Percentiles rank a stretch among this genome's conserved stretches.
Conservation (phyloP, 2,797 vertebrate species). For the Pempheris klunzingeri region DNA sequence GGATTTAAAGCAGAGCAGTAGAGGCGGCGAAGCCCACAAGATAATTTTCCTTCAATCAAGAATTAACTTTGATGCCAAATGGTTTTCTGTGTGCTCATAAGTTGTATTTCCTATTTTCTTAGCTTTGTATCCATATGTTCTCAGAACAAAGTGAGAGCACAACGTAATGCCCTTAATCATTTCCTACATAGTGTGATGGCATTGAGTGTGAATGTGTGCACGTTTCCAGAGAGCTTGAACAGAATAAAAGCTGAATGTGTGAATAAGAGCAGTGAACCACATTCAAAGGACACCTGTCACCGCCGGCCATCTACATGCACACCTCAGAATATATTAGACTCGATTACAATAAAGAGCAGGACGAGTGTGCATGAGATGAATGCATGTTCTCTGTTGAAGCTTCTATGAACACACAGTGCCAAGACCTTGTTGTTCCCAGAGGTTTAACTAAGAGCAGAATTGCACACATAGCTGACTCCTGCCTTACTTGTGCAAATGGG, state of each 20-base stretch:
- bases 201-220: not conserved
- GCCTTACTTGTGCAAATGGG: not conserved
- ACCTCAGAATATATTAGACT: not conserved
- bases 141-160: not conserved
- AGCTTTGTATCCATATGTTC: not conserved
- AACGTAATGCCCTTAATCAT: not conserved
- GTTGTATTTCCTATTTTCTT: not conserved
- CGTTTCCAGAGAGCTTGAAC: not conserved
- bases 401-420: not conserved
- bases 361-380: not conserved
- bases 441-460: not conserved
- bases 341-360: not conserved
- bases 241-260: conserved; percentile 2
- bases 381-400: too few relatives aligned
- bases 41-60: not conserved
- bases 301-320: not conserved
- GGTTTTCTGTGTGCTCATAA: not conserved
- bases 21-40: not conserved
- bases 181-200: not conserved
- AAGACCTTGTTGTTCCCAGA: not conserved
- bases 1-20: not conserved
- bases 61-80: not conserved
- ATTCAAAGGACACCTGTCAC: not conserved
- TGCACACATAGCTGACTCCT: conserved; percentile 3
- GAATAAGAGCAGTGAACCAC: not conserved